Evolutionary conservation across 2,797 vertebrate genomes (phyloP), one percentile per base, ranked within the genome.

Genomic region (Sebastes cheni): DNA sequence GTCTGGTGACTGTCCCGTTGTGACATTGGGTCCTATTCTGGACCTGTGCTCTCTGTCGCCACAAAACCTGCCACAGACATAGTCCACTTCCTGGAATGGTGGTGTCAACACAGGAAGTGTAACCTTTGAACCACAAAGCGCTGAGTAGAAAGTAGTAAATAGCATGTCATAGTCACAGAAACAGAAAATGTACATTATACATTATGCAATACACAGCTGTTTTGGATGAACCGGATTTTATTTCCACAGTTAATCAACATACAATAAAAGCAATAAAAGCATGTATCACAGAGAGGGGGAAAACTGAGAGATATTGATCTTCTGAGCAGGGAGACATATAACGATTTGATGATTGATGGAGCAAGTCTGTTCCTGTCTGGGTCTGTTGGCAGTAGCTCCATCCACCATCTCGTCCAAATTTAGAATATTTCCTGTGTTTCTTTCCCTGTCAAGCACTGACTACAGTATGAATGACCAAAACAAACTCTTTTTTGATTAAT

Each of bases 31-130:
- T 84, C 62, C 56, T 65, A 27, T 80, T 86, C 69, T 80, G 59
- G 62, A 80, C 65, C 16, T 72, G 73, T 69, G 68, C 62, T 61
- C 71, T 1, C 71, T 1, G 29, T 83, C 6, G 11, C 72, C 67
- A 79, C 81, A 79, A 86, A 89, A 83, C 69, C 42, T 75, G 73
- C 30, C n/a, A 64, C 55, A 71, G 73, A 75, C 68, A 68, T 13
- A 64, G 50, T 79, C 42, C 60, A 86, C 76, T 89, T 92, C 86
- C 77, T 81, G 73, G 74, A 71, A 68, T 64, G 27, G 69, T 18
- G 69, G 58, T 52, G 65, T 60, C 54, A 50, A 76, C 61, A n/a
- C 76, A 77, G 81, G 80, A 91, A 89, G 77, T 82, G 54, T 20
- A 77, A 79, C 83, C 36, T 75, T 58, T 89, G 42, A 73, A 82